Conservation (phyloP, 2,888 invertebrate genomes). For the Apamea monoglypha region DNA sequence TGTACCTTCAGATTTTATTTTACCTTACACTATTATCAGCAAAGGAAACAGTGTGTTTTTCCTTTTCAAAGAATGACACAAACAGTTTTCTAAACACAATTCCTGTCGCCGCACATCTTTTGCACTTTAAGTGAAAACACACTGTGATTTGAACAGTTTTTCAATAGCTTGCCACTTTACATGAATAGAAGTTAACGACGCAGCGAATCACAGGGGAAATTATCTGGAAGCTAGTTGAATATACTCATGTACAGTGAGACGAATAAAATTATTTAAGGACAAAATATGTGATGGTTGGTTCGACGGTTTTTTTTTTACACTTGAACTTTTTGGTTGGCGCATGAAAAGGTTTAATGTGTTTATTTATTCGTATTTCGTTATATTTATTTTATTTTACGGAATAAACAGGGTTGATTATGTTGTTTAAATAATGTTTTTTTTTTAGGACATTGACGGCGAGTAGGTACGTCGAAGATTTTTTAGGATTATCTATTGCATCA, state of each 20-base stretch:
- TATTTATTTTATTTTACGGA: conserved; percentile 15
- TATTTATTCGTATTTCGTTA: conserved; percentile 35
- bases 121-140: conserved; percentile 36
- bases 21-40: background rate
- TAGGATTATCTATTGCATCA: background rate
- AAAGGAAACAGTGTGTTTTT: background rate
- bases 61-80: conserved; percentile 9
- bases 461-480: background rate
- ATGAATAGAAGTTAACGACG: conserved; percentile 86
- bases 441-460: background rate
- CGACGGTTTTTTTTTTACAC: conserved; percentile 32
- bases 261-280: conserved; percentile 54
- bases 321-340: conserved; percentile 42
- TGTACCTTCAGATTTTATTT: background rate
- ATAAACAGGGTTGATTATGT: background rate
- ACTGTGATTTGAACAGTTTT: conserved; percentile 57
- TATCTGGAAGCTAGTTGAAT: conserved; percentile 76
- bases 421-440: background rate
- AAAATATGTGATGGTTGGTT: conserved; percentile 36
- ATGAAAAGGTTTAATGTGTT: conserved; percentile 46
- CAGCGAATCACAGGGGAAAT: conserved; percentile 82
- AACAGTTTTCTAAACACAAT: conserved; percentile 22
- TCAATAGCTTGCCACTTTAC: conserved; percentile 72
- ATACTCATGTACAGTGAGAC: conserved; percentile 65
- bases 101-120: conserved; percentile 12